Conservation (phyloP, 2,797 vertebrate genomes). For the Xiphophorus birchmanni region DNA sequence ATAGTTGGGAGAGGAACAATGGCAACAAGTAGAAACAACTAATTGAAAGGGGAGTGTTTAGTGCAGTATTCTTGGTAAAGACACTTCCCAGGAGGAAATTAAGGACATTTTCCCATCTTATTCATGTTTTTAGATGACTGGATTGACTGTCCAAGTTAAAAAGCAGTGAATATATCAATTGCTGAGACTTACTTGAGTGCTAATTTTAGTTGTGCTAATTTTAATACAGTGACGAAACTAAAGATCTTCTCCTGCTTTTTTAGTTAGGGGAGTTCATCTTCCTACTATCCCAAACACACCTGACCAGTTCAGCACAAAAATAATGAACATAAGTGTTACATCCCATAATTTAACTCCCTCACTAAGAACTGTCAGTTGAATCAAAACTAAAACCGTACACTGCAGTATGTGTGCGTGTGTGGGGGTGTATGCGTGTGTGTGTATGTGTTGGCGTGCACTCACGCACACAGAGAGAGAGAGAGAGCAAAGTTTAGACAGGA, state of each 20-base stretch:
- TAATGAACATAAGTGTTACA: not conserved
- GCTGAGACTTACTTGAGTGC: not conserved
- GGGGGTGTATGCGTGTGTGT: too few species aligned
- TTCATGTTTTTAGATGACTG: not conserved
- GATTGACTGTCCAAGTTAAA: not conserved
- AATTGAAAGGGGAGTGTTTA: not conserved
- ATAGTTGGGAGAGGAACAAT: not conserved
- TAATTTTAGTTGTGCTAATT: not conserved
- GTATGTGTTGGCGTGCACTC: not conserved
- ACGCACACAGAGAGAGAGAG: not conserved
- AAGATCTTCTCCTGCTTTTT: not conserved
- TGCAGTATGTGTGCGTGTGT: not conserved
- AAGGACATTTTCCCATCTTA: not conserved
- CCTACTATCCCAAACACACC: not conserved
- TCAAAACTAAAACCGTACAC: not conserved
- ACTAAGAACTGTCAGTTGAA: not conserved
- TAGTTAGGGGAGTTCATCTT: not conserved
- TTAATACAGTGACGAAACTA: not conserved
- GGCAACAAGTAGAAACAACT: too few species aligned
- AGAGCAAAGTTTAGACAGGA: constrained; percentile 31
- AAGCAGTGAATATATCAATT: not conserved
- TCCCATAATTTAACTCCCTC: not conserved
- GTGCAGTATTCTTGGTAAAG: not conserved
- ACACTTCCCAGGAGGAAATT: not conserved
- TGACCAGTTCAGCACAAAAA: not conserved